Conservation (phyloP, 1,140 invertebrate genomes). For the Phymorhynchus buccinoides region DNA sequence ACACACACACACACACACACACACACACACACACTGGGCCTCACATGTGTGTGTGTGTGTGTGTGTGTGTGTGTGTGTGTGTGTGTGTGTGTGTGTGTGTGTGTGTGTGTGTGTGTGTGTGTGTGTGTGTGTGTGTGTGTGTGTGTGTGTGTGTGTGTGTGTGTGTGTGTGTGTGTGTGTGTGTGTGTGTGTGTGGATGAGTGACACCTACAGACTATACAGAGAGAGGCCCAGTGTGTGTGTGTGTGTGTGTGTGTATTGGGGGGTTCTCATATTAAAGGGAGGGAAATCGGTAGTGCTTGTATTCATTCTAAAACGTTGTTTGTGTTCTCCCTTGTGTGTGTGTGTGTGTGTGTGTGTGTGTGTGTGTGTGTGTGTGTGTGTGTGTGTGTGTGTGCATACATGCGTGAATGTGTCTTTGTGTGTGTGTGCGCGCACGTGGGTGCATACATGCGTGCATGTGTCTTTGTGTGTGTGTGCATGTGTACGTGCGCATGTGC, state of each 20-base stretch:
- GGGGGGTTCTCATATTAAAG: no score
- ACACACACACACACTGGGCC: not conserved
- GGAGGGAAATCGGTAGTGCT: no score
- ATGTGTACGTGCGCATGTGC: no score
- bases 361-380: no score
- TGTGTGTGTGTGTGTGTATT: slow-evolving; percentile 11
- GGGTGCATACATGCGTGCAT: not conserved
- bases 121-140: not conserved
- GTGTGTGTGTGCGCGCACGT: no score
- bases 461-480: no score
- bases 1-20: not conserved
- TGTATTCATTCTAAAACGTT: no score
- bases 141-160: not conserved
- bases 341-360: no score
- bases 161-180: no score
- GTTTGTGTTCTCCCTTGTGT: no score
- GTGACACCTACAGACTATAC: not conserved
- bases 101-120: not conserved
- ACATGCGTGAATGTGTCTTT: no score
- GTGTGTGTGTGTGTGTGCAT: not conserved
- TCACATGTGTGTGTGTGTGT: not conserved
- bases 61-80: no score
- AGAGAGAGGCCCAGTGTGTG: not conserved
- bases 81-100: not conserved
- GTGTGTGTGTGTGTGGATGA: not conserved